Base-by-base conservation (phyloP, 1,140 invertebrate genomes). In the Drosophila busckii region DNA sequence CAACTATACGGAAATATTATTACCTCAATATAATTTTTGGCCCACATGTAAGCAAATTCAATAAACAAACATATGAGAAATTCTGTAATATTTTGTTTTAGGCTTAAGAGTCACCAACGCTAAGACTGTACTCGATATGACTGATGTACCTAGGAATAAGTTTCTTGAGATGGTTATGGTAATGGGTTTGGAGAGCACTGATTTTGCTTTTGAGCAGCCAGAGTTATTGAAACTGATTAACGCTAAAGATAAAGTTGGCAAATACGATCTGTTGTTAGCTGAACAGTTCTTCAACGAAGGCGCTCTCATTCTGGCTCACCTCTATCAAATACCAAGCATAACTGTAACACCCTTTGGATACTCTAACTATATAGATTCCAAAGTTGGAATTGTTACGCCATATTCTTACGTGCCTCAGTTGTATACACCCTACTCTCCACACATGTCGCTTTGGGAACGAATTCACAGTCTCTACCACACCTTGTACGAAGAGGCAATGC, bases 251-350 rank as follows among this genome's bases (percentile, higher is more conserved):
- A 84, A 83, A 2, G 50, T 70, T 0, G 64, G 80, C 3, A 73
- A 87, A 40, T 89, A 85, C 29, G 89, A 89, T 75, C 23, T 88
- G 0, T 62, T 89, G 0, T 46, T 89, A 17, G 62, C 70, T 0
- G 87, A 88, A 25, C 64, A 85, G 28, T 88, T 88, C 54, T 86
- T 63, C 31, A 84, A 87, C 23, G 88, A 89, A 53, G 73, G 87
- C 0, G 69, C 88, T 17, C 66, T 88, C 6, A 73, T 84, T 4
- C 64, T 89, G 4, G 87, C 78, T 0, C 63, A 88, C 22, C 56
- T 84, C 7, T 88, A 88, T 22, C 61, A 88, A 16, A 86, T 88
- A 2, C 88, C 87, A 0, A 46, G 78, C 2, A 73, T 89, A 3
- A 80, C 71, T 0, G 37, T 67, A 2, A 64, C 69, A 0, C 84